These are phyloP conservation scores for Iphiclides podalirius DNA, from an alignment of 2,888 invertebrate genomes.

Conservation along the genomic window DNA sequence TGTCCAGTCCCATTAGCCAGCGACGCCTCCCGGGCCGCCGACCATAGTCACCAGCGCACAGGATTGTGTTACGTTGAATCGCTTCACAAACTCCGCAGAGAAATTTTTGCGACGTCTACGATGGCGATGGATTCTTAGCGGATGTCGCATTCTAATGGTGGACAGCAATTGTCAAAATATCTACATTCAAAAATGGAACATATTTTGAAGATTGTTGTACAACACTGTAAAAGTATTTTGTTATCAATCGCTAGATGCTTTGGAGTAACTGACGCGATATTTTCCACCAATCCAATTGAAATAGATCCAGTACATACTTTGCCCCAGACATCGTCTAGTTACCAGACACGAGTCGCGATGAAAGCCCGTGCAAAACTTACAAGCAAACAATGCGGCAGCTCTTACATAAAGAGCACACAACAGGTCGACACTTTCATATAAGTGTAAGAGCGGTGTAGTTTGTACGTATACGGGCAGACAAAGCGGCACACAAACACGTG, in stretches of 20 bases:
- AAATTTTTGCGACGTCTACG: background rate
- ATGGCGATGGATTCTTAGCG: no score
- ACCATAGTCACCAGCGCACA: background rate
- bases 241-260: no score
- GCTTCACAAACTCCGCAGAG: background rate
- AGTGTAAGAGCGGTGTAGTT: slow-evolving; percentile 55
- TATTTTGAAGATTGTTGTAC: no score
- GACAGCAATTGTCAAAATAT: no score
- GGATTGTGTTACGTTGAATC: background rate
- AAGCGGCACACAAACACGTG: slow-evolving; percentile 71
- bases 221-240: no score
- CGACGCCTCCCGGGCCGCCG: background rate
- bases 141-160: background rate
- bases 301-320: slow-evolving; percentile 6
- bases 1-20: slow-evolving; percentile 30
- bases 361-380: slow-evolving; percentile 38
- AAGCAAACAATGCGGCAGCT: slow-evolving; percentile 29
- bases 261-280: no score
- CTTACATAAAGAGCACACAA: slow-evolving; percentile 63
- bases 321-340: background rate
- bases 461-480: slow-evolving; percentile 46
- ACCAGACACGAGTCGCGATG: slow-evolving; percentile 28
- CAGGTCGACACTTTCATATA: slow-evolving; percentile 61
- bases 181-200: no score
- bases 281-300: no score